Evolutionary conservation across 2,797 vertebrate genomes (phyloP).

Genomic region (Staurois parvus): DNA sequence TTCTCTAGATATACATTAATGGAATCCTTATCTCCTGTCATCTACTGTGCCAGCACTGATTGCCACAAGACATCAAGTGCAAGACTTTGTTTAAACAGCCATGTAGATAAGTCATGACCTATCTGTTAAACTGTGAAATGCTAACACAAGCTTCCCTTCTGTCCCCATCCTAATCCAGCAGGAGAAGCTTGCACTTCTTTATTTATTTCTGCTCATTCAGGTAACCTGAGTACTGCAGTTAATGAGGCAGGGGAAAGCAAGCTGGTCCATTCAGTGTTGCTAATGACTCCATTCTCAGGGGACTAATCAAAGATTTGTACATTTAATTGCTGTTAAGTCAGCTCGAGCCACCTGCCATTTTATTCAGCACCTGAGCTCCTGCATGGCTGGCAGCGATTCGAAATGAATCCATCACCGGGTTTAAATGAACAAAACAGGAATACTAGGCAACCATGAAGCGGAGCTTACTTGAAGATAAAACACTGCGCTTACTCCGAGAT

Average conservation of each 20-base stretch:
- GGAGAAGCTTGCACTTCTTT: conserved; percentile 65
- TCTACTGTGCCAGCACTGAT: neutral
- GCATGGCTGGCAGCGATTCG: conserved; percentile 75
- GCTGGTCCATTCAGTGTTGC: conserved; percentile 78
- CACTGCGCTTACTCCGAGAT: conserved; percentile 63
- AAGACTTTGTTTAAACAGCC: conserved; percentile 5
- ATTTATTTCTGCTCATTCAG: conserved; percentile 64
- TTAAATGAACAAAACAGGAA: conserved; percentile 82
- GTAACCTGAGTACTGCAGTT: conserved; percentile 75
- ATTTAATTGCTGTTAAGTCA: conserved; percentile 95
- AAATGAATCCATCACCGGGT: conserved; percentile 83
- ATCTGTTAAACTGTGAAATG: conserved; percentile 70
- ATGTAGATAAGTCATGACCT: conserved; percentile 63
- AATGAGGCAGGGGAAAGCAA: conserved; percentile 82
- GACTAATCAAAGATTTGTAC: conserved; percentile 95
- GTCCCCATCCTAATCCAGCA: conserved; percentile 65
- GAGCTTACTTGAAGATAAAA: conserved; percentile 71
- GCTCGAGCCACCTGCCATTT: conserved; percentile 88
- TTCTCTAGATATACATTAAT: too few relatives aligned
- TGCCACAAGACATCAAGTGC: neutral
- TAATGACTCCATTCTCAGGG: conserved; percentile 89
- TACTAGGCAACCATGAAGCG: conserved; percentile 83
- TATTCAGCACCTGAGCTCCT: conserved; percentile 84
- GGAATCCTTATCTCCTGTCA: neutral
- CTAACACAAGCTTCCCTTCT: conserved; percentile 68